Conservation (phyloP, 2,888 invertebrate species). For the Neoaliturus tenellus region DNA sequence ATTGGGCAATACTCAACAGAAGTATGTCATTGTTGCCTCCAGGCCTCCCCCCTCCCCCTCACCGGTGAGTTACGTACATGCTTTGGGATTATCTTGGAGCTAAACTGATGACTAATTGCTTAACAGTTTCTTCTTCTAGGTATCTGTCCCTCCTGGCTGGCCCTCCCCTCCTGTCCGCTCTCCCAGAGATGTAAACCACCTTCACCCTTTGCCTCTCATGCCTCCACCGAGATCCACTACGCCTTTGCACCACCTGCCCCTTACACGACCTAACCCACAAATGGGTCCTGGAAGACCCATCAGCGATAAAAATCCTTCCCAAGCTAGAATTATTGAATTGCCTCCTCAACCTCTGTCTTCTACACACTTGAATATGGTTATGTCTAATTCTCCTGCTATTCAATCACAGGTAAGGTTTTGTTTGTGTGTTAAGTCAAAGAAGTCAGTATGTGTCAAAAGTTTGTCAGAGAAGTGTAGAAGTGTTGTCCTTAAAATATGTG, state of each 20-base stretch:
- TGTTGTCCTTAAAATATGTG: background rate
- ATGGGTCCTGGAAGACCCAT: background rate
- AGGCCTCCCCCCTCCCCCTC: constrained; percentile 67
- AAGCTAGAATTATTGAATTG: too few species aligned
- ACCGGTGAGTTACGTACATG: constrained; percentile 57
- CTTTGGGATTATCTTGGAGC: background rate
- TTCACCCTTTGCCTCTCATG: background rate
- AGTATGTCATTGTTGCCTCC: constrained; percentile 75
- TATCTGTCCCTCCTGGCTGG: background rate
- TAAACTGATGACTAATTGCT: background rate
- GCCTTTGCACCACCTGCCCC: background rate
- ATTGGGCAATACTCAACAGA: constrained; percentile 69
- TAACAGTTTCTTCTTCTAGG: constrained; percentile 3
- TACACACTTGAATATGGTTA: background rate
- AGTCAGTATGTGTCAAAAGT: background rate
- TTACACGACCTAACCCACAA: background rate
- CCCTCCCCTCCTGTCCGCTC: background rate
- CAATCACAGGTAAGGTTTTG: background rate
- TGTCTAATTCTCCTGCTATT: background rate
- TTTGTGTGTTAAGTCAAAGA: background rate
- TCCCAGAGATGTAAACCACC: background rate
- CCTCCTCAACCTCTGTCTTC: background rate
- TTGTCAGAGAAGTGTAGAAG: background rate
- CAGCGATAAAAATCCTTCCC: background rate
- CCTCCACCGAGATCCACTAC: background rate